Conservation (phyloP, 2,113 vertebrate species). For the Mus musculus region DNA sequence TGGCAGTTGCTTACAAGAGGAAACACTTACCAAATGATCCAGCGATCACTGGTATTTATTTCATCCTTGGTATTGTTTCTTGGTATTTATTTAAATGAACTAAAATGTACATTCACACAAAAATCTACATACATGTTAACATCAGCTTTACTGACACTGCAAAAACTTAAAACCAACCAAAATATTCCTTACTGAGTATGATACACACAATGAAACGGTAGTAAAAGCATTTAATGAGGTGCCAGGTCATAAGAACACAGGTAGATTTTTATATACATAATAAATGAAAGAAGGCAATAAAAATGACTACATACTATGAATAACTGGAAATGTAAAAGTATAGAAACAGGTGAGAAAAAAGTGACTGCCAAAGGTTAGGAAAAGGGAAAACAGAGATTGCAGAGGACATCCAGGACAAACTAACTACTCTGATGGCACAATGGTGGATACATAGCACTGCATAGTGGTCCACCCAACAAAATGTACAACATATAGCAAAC, state of each 20-base stretch:
- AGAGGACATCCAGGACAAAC: neutral
- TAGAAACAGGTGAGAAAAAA: neutral
- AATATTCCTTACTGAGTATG: neutral
- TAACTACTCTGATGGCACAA: neutral
- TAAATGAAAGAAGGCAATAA: slow-evolving; percentile 24
- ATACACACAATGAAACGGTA: neutral
- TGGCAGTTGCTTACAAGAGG: slow-evolving; percentile 1
- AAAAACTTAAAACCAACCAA: slow-evolving; percentile 14
- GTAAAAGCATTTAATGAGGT: slow-evolving; percentile 8
- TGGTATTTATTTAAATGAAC: slow-evolving; percentile 1
- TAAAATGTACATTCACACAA: neutral
- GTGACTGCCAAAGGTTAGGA: neutral
- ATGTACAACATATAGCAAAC: no score
- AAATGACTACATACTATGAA: neutral
- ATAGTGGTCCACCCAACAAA: neutral
- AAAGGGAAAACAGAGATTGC: neutral
- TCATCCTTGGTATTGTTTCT: neutral
- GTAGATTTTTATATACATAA: neutral
- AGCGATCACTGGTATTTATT: neutral
- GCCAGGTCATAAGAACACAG: neutral
- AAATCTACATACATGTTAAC: neutral
- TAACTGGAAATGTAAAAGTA: neutral
- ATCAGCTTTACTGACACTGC: neutral
- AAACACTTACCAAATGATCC: neutral
- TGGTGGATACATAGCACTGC: neutral